Conservation (phyloP, 2,113 vertebrate species). For the Neolamprologus hecqui region DNA sequence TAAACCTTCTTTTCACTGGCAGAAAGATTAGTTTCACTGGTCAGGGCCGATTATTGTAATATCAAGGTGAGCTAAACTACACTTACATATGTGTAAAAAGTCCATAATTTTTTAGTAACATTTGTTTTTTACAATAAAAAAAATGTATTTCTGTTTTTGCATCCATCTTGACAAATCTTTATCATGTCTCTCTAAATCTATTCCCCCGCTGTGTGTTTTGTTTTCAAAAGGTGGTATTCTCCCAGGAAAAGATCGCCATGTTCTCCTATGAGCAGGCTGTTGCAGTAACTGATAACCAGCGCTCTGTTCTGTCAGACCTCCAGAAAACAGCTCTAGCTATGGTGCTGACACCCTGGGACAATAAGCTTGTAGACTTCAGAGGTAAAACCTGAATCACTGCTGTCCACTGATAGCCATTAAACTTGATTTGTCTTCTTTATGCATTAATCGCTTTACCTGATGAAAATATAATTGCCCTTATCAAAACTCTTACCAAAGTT, state of each 20-base stretch:
- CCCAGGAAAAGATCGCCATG: conserved; percentile 62
- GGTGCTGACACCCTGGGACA: conserved; percentile 69
- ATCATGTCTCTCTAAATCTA: background rate
- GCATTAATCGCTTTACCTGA: background rate
- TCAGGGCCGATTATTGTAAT: background rate
- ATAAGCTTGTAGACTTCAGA: conserved; percentile 59
- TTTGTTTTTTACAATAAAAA: background rate
- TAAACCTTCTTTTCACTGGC: background rate
- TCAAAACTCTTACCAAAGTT: background rate
- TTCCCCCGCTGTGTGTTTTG: background rate
- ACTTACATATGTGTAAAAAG: background rate
- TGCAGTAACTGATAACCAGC: conserved; percentile 63
- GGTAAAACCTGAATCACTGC: conserved; percentile 36
- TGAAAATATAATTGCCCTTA: background rate
- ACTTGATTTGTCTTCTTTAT: background rate
- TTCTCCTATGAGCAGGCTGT: conserved; percentile 76
- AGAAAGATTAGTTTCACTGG: background rate
- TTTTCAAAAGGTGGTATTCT: conserved; percentile 64
- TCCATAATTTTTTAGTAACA: background rate
- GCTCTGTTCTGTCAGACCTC: conserved; percentile 30
- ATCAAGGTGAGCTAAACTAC: background rate
- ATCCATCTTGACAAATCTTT: background rate
- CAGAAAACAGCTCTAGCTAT: conserved; percentile 68
- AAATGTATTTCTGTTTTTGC: background rate
- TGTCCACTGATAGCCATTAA: background rate